A percentile compares a stretch with the other conserved stretches of the same genome.
Evolutionary conservation across 2,888 invertebrate genomes (phyloP).

Genomic region (Ophioninae sp.): DNA sequence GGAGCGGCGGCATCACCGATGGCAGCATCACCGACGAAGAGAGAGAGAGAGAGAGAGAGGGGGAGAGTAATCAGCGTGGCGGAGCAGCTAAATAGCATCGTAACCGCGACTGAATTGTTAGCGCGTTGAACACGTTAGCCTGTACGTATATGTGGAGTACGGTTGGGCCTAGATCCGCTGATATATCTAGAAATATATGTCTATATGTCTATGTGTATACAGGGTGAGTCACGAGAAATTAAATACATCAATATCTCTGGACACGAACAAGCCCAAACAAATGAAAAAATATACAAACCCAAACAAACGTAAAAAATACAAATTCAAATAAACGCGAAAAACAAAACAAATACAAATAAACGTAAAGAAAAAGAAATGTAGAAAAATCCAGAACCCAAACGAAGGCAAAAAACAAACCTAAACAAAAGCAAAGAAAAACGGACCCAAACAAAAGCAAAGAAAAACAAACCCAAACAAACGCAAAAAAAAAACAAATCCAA

Average conservation of each 20-base stretch:
- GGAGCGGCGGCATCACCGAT: slow-evolving; percentile 60
- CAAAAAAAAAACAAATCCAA: not conserved
- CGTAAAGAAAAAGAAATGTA: too few relatives aligned
- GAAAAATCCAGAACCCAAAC: too few relatives aligned
- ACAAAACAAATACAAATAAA: too few relatives aligned
- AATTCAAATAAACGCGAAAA: too few relatives aligned
- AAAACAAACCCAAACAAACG: not conserved
- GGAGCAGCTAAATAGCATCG: slow-evolving; percentile 78
- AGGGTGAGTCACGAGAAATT: too few relatives aligned
- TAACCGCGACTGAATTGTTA: slow-evolving; percentile 79
- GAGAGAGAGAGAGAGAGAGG: slow-evolving; percentile 2
- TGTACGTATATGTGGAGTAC: slow-evolving; percentile 55
- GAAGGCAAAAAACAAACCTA: not conserved
- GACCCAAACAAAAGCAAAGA: too few relatives aligned
- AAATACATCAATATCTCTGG: too few relatives aligned
- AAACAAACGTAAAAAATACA: not conserved
- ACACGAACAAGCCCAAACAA: not conserved
- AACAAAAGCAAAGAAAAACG: not conserved
- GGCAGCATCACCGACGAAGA: slow-evolving; percentile 40
- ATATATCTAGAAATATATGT: slow-evolving; percentile 25
- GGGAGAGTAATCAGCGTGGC: slow-evolving; percentile 76
- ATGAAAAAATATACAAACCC: not conserved
- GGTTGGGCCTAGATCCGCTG: slow-evolving; percentile 54
- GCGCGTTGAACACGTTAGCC: slow-evolving; percentile 73
- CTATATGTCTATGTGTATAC: too few relatives aligned